These are phyloP conservation scores for Malurus cyaneus DNA, from an alignment of 2,113 vertebrate species.

Conservation along the genomic window DNA sequence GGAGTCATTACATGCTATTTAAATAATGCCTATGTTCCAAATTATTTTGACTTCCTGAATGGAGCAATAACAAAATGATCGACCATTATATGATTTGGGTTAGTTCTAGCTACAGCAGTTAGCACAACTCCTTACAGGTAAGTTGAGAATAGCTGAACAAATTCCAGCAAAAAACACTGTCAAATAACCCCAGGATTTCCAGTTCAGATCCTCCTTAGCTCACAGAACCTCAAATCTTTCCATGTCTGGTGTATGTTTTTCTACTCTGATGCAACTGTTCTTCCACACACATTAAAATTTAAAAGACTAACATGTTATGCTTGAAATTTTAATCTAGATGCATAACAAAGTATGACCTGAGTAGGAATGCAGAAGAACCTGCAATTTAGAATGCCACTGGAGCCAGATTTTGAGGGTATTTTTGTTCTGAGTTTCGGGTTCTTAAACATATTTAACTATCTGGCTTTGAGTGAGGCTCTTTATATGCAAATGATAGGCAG, in stretches of 20 bases:
- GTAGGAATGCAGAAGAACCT: neutral
- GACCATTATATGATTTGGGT: neutral
- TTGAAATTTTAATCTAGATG: neutral
- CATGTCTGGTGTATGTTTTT: neutral
- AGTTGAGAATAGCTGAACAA: neutral
- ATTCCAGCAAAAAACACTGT: neutral
- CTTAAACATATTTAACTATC: neutral
- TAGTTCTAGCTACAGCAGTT: neutral
- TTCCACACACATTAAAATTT: neutral
- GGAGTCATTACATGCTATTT: neutral
- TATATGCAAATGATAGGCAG: slow-evolving; percentile 28
- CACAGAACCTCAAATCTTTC: neutral
- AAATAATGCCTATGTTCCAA: neutral
- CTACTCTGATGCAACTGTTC: neutral
- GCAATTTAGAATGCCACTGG: neutral
- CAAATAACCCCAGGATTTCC: neutral
- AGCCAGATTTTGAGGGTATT: neutral
- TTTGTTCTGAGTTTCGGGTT: neutral
- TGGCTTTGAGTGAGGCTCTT: neutral
- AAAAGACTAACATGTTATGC: neutral
- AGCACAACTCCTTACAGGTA: neutral
- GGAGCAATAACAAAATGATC: neutral
- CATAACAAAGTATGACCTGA: neutral
- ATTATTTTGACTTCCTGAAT: neutral
- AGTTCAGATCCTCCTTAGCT: neutral